A percentile compares a stretch with the other conserved stretches of the same genome.
Conservation (phyloP, 1,140 invertebrate genomes). For the Drosophila mauritiana region DNA sequence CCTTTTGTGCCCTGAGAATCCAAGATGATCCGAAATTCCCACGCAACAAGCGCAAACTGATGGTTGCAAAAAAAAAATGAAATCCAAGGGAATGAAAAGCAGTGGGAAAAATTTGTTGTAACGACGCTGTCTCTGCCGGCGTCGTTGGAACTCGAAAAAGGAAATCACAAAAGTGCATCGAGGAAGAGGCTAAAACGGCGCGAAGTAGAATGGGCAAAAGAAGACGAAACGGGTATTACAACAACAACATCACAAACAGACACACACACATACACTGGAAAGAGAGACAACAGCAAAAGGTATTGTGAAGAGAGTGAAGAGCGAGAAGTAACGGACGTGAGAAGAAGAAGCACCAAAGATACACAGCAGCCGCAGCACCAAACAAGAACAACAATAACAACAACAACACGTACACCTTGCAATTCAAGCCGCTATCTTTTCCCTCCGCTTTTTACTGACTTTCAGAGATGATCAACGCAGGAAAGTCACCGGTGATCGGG, state of each 20-base stretch:
- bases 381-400: slow-evolving; percentile 22
- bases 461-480: slow-evolving; percentile 34
- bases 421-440: slow-evolving; percentile 80
- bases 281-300: slow-evolving; percentile 35
- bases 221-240: slow-evolving; percentile 81
- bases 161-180: slow-evolving; percentile 81
- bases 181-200: slow-evolving; percentile 77
- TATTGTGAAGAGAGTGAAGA: slow-evolving; percentile 52
- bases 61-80: slow-evolving; percentile 50
- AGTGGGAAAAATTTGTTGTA: slow-evolving; percentile 70
- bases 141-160: slow-evolving; percentile 67
- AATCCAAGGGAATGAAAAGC: slow-evolving; percentile 61
- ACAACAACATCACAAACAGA: slow-evolving; percentile 35
- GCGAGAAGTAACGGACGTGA: slow-evolving; percentile 77
- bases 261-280: slow-evolving; percentile 15
- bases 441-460: slow-evolving; percentile 46
- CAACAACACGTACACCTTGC: slow-evolving; percentile 75
- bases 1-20: slow-evolving; percentile 37
- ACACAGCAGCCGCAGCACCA: slow-evolving; percentile 61
- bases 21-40: slow-evolving; percentile 66
- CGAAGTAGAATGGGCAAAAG: slow-evolving; percentile 76
- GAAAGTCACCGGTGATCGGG: slow-evolving; percentile 16
- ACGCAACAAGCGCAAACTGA: slow-evolving; percentile 65
- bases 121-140: slow-evolving; percentile 38
- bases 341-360: slow-evolving; percentile 77